These are phyloP conservation scores for Ceratosolen solmsi DNA, from an alignment of 1,140 invertebrate genomes.

Conservation along the genomic window DNA sequence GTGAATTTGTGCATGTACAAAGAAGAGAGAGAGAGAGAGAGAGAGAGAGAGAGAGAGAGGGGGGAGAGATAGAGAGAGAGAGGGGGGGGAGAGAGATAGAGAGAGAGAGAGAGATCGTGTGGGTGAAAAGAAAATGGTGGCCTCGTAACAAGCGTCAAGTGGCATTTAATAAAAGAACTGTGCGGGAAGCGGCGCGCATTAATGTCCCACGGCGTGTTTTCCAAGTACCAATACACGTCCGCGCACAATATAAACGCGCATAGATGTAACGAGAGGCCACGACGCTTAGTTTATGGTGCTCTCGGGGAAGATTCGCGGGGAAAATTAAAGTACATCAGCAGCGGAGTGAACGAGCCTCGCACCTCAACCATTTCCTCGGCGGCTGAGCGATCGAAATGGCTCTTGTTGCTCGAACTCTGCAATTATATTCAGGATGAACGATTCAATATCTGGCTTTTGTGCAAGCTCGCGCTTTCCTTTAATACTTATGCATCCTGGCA, in stretches of 20 bases:
- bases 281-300: constrained; percentile 28
- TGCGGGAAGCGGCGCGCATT: constrained; percentile 27
- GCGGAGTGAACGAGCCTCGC: background rate
- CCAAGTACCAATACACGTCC: background rate
- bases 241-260: background rate
- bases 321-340: constrained; percentile 56
- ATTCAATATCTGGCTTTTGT: background rate
- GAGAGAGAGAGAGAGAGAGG: constrained; percentile 52
- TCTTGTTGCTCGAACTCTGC: background rate
- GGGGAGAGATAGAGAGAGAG: constrained; percentile 49
- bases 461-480: background rate
- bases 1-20: constrained; percentile 34
- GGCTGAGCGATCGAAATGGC: background rate
- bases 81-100: constrained; percentile 65
- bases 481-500: background rate
- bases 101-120: constrained; percentile 67
- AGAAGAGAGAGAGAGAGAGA: background rate
- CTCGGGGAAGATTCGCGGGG: constrained; percentile 11
- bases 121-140: constrained; percentile 71
- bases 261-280: constrained; percentile 22
- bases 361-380: background rate
- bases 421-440: constrained; percentile 1
- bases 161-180: constrained; percentile 59
- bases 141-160: constrained; percentile 53
- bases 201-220: constrained; percentile 12